Evolutionary conservation across 2,113 vertebrate genomes (phyloP).

Genomic region (Grantiella picta): DNA sequence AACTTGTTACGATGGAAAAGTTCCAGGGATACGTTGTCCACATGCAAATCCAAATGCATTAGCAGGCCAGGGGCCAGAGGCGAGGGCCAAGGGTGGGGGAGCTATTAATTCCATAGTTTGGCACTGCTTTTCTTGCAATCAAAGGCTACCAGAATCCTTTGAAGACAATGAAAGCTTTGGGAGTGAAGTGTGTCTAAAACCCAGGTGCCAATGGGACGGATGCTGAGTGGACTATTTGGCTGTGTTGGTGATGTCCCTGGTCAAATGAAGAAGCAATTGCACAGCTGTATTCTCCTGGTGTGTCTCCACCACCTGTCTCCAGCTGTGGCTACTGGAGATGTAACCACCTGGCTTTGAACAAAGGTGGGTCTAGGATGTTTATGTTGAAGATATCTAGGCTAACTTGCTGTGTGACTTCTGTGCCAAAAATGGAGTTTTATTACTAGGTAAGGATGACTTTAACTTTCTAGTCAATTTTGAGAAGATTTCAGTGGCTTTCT

Average conservation of each 20-base stretch:
- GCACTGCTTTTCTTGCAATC: background rate
- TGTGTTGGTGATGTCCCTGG: background rate
- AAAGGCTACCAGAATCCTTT: background rate
- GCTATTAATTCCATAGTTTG: background rate
- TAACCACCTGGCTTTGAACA: background rate
- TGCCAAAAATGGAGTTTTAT: background rate
- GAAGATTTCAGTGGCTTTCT: background rate
- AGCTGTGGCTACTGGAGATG: background rate
- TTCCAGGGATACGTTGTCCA: constrained; percentile 48
- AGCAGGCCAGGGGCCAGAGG: constrained; percentile 32
- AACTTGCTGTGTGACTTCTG: background rate
- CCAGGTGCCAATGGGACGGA: background rate
- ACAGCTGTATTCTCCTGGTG: background rate
- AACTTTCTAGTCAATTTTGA: background rate
- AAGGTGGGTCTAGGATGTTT: background rate
- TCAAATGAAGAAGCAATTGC: background rate
- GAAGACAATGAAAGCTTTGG: background rate
- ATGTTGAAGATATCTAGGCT: background rate
- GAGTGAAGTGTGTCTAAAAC: background rate
- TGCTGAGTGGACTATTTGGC: background rate
- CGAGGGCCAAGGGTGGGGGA: background rate
- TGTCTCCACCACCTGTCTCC: background rate
- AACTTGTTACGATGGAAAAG: constrained; percentile 58
- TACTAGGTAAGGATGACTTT: background rate
- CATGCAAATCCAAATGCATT: constrained; percentile 13